phyloP scores from a whole-genome alignment of 2,888 invertebrate species.

The Luffia ferchaultella region DNA sequence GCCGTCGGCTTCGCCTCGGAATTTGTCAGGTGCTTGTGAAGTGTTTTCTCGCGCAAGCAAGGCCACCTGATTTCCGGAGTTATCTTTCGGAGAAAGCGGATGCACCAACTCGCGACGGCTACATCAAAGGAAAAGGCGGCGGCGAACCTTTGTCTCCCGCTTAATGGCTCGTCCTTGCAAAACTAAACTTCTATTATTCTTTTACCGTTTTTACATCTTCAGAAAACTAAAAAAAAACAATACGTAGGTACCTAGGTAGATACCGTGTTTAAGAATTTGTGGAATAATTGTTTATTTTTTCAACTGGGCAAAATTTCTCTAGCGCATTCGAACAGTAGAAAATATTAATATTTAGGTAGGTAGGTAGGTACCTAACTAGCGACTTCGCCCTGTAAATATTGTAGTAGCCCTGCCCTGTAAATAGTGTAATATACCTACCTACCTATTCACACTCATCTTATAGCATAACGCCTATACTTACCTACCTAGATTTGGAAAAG shows the following conservation, averaged over 20 bases:
- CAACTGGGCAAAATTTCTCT: too few relatives aligned
- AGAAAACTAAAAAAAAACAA: too few relatives aligned
- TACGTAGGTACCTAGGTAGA: too few relatives aligned
- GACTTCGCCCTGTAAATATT: too few relatives aligned
- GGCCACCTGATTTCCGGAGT: constrained; percentile 55
- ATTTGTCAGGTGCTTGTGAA: constrained; percentile 60
- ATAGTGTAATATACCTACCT: too few relatives aligned
- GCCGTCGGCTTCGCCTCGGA: constrained; percentile 25
- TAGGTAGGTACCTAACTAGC: too few relatives aligned
- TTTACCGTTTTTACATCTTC: neutral
- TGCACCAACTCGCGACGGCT: constrained; percentile 34
- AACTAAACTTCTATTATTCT: constrained; percentile 21
- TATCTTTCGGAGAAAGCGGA: constrained; percentile 55
- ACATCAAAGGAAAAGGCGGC: constrained; percentile 35
- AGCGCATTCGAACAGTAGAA: too few relatives aligned
- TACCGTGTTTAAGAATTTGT: neutral
- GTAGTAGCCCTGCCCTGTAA: too few relatives aligned
- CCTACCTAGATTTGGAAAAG: neutral
- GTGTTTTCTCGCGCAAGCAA: constrained; percentile 35
- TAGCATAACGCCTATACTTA: too few relatives aligned
- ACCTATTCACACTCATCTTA: too few relatives aligned
- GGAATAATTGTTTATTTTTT: neutral
- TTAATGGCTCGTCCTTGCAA: constrained; percentile 51
- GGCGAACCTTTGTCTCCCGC: constrained; percentile 33
- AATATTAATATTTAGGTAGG: too few relatives aligned